Conservation (phyloP, 1,140 invertebrate species). For the Druon quercuslanigerum region DNA sequence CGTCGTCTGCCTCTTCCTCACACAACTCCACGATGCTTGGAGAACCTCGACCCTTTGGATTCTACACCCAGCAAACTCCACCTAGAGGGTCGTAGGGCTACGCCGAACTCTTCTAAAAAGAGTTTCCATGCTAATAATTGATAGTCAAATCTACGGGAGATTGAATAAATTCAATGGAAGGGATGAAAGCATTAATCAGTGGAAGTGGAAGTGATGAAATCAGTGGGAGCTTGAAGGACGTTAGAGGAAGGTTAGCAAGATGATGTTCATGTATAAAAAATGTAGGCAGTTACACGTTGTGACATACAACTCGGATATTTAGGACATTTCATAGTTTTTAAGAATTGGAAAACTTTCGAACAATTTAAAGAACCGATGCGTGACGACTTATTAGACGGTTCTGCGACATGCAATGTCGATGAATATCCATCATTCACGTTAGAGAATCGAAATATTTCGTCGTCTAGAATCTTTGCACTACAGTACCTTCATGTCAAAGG, state of each 20-base stretch:
- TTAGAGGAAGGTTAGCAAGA: not conserved
- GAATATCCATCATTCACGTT: not conserved
- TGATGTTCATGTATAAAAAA: constrained; percentile 5
- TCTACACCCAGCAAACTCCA: constrained; percentile 69
- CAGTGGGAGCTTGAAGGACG: not conserved
- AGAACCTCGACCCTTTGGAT: constrained; percentile 69
- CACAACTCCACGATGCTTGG: constrained; percentile 38
- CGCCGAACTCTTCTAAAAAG: constrained; percentile 8
- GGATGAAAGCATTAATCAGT: too few relatives aligned
- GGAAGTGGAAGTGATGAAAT: too few relatives aligned
- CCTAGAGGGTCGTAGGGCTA: constrained; percentile 40
- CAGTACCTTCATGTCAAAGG: constrained; percentile 6
- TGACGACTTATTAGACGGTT: not conserved
- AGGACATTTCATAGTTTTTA: not conserved
- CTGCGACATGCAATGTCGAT: not conserved
- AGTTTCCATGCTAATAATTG: not conserved
- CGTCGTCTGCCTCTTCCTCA: constrained; percentile 55
- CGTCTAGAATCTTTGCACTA: not conserved
- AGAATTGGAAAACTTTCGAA: not conserved
- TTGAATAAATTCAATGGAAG: not conserved
- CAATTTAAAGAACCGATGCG: constrained; percentile 14
- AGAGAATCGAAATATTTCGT: not conserved
- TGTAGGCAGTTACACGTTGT: not conserved
- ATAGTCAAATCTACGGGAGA: not conserved
- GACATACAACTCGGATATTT: not conserved